These are phyloP conservation scores for Actias luna DNA, from an alignment of 2,888 invertebrate species.

Conservation along the genomic window DNA sequence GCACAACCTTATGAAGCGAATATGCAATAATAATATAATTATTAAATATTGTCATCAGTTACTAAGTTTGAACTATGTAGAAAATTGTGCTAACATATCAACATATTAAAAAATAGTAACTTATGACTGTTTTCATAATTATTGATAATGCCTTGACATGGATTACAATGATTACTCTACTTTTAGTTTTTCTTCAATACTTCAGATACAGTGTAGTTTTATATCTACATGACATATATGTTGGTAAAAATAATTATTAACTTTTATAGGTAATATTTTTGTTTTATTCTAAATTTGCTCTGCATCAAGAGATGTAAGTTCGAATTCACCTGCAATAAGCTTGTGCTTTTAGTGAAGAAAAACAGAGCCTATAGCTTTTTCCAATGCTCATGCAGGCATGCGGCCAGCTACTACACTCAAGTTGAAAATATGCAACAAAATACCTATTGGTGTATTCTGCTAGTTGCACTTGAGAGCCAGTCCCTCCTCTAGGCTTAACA, in stretches of 20 bases:
- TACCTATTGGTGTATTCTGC: no score
- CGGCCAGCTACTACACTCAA: no score
- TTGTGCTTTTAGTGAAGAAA: no score
- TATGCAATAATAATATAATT: not conserved
- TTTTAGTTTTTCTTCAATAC: not conserved
- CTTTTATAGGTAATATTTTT: not conserved
- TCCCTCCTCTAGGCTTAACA: no score
- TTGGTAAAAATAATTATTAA: not conserved
- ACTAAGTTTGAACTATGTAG: not conserved
- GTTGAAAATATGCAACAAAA: no score
- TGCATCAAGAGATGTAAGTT: no score
- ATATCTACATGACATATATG: no score
- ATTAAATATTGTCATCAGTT: not conserved
- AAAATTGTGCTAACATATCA: not conserved
- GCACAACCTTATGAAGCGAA: not conserved
- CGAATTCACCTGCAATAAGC: no score
- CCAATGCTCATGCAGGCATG: no score
- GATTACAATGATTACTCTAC: not conserved
- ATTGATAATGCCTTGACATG: not conserved
- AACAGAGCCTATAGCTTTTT: no score
- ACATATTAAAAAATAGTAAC: not conserved
- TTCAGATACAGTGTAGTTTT: not conserved
- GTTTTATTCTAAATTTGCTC: not conserved
- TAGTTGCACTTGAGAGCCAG: no score
- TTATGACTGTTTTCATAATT: not conserved